Evolutionary conservation across 2,797 vertebrate species (phyloP).

Genomic region (Kryptopterus vitreolus): DNA sequence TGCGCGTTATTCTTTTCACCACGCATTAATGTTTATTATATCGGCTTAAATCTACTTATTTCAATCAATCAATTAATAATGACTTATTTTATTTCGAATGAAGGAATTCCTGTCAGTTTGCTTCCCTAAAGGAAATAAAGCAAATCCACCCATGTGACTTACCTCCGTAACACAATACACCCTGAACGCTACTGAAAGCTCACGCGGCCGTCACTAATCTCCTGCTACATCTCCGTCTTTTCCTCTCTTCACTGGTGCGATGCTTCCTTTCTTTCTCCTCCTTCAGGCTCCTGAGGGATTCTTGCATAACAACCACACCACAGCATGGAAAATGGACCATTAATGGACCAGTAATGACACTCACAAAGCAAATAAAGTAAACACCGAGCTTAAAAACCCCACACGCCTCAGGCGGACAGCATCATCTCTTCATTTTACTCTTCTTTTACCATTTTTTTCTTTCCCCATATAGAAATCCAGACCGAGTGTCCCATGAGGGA

Average conservation of each 20-base stretch:
- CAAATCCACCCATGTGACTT: background rate
- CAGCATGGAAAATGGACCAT: conserved; percentile 8
- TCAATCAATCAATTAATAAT: too few relatives aligned
- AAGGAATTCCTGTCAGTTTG: too few relatives aligned
- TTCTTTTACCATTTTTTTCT: background rate
- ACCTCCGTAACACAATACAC: background rate
- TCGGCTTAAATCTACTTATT: too few relatives aligned
- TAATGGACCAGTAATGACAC: background rate
- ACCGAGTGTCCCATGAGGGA: background rate
- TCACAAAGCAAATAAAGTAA: conserved; percentile 9
- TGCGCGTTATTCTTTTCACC: too few relatives aligned
- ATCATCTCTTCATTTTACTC: background rate
- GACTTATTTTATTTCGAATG: too few relatives aligned
- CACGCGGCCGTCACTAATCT: background rate
- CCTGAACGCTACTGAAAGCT: background rate
- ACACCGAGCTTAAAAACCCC: background rate
- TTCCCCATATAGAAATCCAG: background rate
- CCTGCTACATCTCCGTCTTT: background rate
- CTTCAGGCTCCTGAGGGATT: conserved; percentile 14
- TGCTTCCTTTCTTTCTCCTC: background rate
- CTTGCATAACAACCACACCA: conserved; percentile 10
- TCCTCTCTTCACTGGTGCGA: too few relatives aligned
- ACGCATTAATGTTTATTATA: too few relatives aligned
- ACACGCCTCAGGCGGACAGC: background rate
- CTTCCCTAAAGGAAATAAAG: background rate